These are phyloP conservation scores for Hemithea aestivaria DNA, from an alignment of 2,888 invertebrate species.

Conservation along the genomic window DNA sequence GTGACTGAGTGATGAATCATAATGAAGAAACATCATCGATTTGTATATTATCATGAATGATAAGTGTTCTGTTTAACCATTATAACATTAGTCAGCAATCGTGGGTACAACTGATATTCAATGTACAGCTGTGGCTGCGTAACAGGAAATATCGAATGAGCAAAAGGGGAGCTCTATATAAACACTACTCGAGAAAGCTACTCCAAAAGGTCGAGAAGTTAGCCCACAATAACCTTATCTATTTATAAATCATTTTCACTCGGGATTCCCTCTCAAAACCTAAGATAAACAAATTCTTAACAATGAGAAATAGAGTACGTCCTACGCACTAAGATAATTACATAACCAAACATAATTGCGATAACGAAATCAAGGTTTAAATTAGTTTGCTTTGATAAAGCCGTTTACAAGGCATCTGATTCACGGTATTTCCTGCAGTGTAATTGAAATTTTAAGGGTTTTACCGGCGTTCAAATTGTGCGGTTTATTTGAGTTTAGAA, in stretches of 20 bases:
- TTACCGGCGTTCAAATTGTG: conserved; percentile 4
- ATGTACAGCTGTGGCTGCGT: neutral
- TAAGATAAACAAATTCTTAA: neutral
- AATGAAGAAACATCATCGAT: conserved; percentile 15
- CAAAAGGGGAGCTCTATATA: conserved; percentile 9
- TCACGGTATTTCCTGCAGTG: conserved; percentile 12
- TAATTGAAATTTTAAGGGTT: conserved; percentile 6
- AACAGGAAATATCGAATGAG: conserved; percentile 6
- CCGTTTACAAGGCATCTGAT: conserved; percentile 8
- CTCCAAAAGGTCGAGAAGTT: too few species aligned
- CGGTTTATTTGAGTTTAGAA: conserved; percentile 3
- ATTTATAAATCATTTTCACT: conserved; percentile 10
- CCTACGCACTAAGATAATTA: neutral
- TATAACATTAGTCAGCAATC: conserved; percentile 1
- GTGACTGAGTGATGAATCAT: conserved; percentile 24
- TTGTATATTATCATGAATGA: conserved; percentile 16
- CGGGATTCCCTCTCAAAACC: neutral
- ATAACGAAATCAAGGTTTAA: conserved; percentile 32
- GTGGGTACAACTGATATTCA: too few species aligned
- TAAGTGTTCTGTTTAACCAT: conserved; percentile 9
- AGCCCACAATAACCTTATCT: neutral
- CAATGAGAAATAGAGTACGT: too few species aligned
- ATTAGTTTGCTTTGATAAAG: conserved; percentile 23
- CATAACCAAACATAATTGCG: conserved; percentile 23
- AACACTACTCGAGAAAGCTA: conserved; percentile 9